Evolutionary conservation across 2,888 invertebrate species (phyloP), one percentile per base, ranked within the genome.

Genomic region (Andrena haemorrhoa): DNA sequence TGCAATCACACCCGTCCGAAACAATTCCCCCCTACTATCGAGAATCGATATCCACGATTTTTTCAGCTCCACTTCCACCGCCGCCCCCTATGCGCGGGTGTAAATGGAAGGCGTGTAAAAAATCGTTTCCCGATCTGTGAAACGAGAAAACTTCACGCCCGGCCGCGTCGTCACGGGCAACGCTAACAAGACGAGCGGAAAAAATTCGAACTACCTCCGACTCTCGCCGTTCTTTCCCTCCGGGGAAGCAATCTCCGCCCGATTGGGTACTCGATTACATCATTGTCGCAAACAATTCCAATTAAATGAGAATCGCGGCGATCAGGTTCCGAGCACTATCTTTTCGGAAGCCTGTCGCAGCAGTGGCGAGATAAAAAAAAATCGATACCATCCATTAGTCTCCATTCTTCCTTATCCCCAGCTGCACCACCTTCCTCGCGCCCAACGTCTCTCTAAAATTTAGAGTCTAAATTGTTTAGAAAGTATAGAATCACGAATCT

Each of bases 211-310:
- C 75, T n/a, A 29, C 47, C 33, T 29, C n/a, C 74, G 20, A 65
- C 20, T 66, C 70, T 61, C 5, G 63, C 26, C 6, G 12, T 23
- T 61, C 29, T 66, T 47, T 68, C 63, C 77, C 26, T 16, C 53
- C 20, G 47, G 16, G 4, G 53, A 49, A 78, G 66, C 75, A 68
- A 72, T 80, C 66, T 72, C 35, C 51, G 29, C 20, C 41, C 51
- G 20, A 70, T 71, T 71, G 68, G 66, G 72, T 64, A 68, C 71
- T 75, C 79, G 70, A 75, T 82, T 79, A 79, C 79, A 79, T 79
- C 79, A 68, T 79, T 65, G 79, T 75, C 66, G 49, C 79, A 69
- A 79, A 82, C 80, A 82, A 79, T 82, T 79, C 69, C 80, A 79
- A 58, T 75, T 71, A 75, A 79, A 10, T 20, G 58, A 51, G 60